phyloP scores from a whole-genome alignment of 2,888 invertebrate species.

The Thereva nobilitata region DNA sequence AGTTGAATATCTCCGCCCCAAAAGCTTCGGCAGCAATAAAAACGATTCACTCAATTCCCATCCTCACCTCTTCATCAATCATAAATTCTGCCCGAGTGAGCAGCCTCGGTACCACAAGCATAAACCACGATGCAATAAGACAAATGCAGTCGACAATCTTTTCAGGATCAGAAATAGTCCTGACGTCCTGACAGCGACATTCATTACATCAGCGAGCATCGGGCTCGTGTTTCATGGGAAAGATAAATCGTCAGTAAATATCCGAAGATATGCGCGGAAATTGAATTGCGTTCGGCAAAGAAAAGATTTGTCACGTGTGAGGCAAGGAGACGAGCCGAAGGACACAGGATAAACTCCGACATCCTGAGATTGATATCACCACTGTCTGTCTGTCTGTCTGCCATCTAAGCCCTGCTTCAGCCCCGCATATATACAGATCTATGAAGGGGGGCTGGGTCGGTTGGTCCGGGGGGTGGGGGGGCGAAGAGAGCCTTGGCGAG shows the following conservation, averaged over 20 bases:
- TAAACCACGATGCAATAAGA: constrained; percentile 11
- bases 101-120: too few relatives aligned
- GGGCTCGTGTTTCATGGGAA: constrained; percentile 11
- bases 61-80: too few relatives aligned
- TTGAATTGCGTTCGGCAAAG: constrained; percentile 18
- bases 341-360: constrained; percentile 7
- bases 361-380: constrained; percentile 7
- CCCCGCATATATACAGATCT: too few relatives aligned
- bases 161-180: constrained; percentile 8
- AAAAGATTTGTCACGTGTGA: neutral
- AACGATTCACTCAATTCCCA: too few relatives aligned
- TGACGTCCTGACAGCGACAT: constrained; percentile 31
- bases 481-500: neutral
- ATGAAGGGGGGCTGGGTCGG: too few relatives aligned
- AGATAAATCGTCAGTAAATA: constrained; percentile 20
- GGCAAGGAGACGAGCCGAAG: neutral
- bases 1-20: too few relatives aligned
- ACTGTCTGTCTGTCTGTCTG: constrained; percentile 15
- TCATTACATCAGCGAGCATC: constrained; percentile 18
- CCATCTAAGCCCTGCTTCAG: neutral
- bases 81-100: too few relatives aligned
- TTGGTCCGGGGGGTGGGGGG: too few relatives aligned
- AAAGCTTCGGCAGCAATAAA: too few relatives aligned
- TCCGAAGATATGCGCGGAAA: constrained; percentile 24
- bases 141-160: constrained; percentile 24